Evolutionary conservation across 2,113 vertebrate species (phyloP), one percentile per base, ranked within the genome.

Genomic region (Vidua chalybeata): DNA sequence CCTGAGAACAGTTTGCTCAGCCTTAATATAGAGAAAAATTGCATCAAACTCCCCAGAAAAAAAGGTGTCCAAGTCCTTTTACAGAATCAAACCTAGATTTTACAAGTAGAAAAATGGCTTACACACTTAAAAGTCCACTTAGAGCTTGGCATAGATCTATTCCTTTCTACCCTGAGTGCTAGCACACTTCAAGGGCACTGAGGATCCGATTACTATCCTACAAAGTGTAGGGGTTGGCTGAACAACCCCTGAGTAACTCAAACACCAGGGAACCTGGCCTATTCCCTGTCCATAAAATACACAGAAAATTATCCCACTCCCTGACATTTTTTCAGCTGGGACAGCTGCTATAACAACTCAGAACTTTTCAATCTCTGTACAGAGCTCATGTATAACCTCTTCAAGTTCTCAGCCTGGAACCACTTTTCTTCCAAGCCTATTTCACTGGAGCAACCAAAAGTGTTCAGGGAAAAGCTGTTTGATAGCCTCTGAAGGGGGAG

Each of bases 251-350:
- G 22, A 37, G 97, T 97, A 97, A 98, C 94, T 97, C 95, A 97
- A 96, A 97, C 96, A 96, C 92, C 94, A 97, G 58, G 39, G 58
- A 97, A 97, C 87, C 97, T 97, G 96, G 97, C 96, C 90, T 95
- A 74, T 89, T 97, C 96, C 90, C 33, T 96, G 84, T 95, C 96
- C 96, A 97, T 97, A 98, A 98, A 97, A 97, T 95, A 95, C 95
- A 97, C 67, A 97, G 96, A 97, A 98, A 98, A 96, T 0, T 85
- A 98, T 97, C 96, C 94, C 91, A 81, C 87, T 98, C 91, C 81
- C 94, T 96, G 91, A 97, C 95, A 94, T 97, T 97, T 97, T 98
- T 97, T 98, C 96, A 97, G 96, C 97, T 97, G 96, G 93, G 97
- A 96, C 96, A 97, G 97, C 96, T 97, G 96, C 96, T 98, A 58